A percentile compares a stretch with the other conserved stretches of the same genome.
phyloP scores from a whole-genome alignment of 2,797 vertebrate genomes.

The Malurus leucopterus region DNA sequence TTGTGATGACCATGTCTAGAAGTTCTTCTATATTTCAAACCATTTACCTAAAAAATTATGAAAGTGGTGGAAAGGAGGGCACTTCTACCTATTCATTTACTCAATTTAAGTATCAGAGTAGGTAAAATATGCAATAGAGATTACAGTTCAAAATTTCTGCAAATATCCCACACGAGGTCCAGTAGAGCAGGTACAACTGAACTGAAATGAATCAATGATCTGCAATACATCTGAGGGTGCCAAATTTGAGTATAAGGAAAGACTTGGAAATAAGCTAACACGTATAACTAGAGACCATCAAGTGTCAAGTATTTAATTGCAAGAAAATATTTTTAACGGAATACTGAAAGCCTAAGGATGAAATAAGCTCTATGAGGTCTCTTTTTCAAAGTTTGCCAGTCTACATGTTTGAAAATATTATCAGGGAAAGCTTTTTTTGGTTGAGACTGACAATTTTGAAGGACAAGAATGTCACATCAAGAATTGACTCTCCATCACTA shows the following conservation, averaged over 20 bases:
- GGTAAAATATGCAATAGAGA: not conserved
- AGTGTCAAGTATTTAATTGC: conserved; percentile 21
- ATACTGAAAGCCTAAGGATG: not conserved
- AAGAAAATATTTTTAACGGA: conserved; percentile 35
- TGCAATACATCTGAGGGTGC: not conserved
- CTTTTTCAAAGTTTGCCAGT: not conserved
- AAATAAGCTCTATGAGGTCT: not conserved
- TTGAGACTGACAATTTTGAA: conserved; percentile 33
- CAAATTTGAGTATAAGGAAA: conserved; percentile 6
- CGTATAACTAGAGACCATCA: not conserved
- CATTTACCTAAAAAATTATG: not conserved
- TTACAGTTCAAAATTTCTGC: not conserved
- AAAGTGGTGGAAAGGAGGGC: not conserved
- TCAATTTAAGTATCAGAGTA: not conserved
- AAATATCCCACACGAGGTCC: not conserved
- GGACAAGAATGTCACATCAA: conserved; percentile 33
- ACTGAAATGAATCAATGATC: not conserved
- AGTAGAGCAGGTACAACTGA: not conserved
- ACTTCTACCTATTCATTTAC: not conserved
- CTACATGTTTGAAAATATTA: conserved; percentile 6
- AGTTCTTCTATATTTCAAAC: not conserved
- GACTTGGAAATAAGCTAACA: not conserved
- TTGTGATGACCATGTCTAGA: not conserved
- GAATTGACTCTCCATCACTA: conserved; percentile 30
- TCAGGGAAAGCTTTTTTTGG: conserved; percentile 32